These are phyloP conservation scores for Cryptoblepharus egeriae DNA, from an alignment of 2,797 vertebrate species.

Conservation along the genomic window DNA sequence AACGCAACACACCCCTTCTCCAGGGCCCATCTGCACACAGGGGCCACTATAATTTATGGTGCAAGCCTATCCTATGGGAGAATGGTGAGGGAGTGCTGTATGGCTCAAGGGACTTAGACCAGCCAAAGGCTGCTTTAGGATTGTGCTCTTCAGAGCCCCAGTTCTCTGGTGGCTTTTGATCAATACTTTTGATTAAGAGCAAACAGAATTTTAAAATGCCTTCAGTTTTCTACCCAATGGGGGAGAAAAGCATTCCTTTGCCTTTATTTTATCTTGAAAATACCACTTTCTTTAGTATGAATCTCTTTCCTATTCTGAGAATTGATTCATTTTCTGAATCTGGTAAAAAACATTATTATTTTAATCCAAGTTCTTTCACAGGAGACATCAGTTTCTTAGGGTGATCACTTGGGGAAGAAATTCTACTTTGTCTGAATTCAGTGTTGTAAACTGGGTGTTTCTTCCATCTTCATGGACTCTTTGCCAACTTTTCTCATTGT, in stretches of 20 bases:
- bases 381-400: conserved; percentile 38
- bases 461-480: conserved; percentile 39
- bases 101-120: too few species aligned
- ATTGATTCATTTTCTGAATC: neutral
- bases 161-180: neutral
- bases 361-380: conserved; percentile 10
- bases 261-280: neutral
- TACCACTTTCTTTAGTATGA: neutral
- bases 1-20: too few species aligned
- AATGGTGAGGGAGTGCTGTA: too few species aligned
- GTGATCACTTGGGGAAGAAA: conserved; percentile 31
- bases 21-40: too few species aligned
- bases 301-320: conserved; percentile 5
- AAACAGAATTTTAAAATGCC: neutral
- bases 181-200: neutral
- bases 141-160: neutral
- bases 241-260: neutral
- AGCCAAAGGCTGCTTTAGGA: too few species aligned
- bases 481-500: neutral
- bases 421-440: conserved; percentile 47
- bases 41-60: too few species aligned
- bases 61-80: too few species aligned
- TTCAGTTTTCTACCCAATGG: neutral
- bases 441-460: conserved; percentile 40
- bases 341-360: neutral